phyloP scores from a whole-genome alignment of 2,113 vertebrate species.

The Pao palembangensis region DNA sequence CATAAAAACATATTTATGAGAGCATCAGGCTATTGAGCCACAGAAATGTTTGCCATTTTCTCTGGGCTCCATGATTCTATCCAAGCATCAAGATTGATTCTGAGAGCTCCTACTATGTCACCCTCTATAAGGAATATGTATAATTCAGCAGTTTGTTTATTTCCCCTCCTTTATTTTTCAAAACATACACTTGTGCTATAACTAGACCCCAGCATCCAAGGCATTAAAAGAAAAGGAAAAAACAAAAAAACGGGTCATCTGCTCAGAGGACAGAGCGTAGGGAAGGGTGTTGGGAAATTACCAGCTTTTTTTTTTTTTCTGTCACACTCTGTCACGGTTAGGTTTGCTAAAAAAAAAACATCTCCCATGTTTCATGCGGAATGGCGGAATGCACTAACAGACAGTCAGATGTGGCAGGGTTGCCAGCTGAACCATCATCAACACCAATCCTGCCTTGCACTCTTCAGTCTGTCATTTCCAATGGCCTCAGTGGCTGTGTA shows the following conservation, averaged over 20 bases:
- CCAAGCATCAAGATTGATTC: conserved; percentile 74
- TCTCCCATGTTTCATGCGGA: conserved; percentile 50
- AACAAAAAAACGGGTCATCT: conserved; percentile 49
- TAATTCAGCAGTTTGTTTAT: conserved; percentile 69
- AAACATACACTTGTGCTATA: conserved; percentile 69
- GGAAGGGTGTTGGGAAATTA: conserved; percentile 29
- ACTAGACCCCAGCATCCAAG: conserved; percentile 57
- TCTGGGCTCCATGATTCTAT: conserved; percentile 72
- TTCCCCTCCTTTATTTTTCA: conserved; percentile 31
- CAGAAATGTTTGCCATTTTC: conserved; percentile 76
- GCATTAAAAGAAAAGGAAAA: conserved; percentile 34
- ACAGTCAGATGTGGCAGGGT: conserved; percentile 59
- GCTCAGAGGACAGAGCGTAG: conserved; percentile 42
- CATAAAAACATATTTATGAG: conserved; percentile 80
- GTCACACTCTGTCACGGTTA: conserved; percentile 26
- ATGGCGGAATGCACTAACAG: conserved; percentile 63
- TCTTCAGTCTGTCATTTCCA: conserved; percentile 69
- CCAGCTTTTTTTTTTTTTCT: conserved; percentile 18
- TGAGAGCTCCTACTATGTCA: conserved; percentile 71
- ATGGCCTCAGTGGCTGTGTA: conserved; percentile 61
- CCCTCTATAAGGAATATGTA: conserved; percentile 75
- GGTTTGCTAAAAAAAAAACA: conserved; percentile 30
- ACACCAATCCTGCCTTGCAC: conserved; percentile 69
- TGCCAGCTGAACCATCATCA: conserved; percentile 76
- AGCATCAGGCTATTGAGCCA: conserved; percentile 73